Base-by-base conservation (phyloP, 2,888 invertebrate species). In the Pinctada fucata region DNA sequence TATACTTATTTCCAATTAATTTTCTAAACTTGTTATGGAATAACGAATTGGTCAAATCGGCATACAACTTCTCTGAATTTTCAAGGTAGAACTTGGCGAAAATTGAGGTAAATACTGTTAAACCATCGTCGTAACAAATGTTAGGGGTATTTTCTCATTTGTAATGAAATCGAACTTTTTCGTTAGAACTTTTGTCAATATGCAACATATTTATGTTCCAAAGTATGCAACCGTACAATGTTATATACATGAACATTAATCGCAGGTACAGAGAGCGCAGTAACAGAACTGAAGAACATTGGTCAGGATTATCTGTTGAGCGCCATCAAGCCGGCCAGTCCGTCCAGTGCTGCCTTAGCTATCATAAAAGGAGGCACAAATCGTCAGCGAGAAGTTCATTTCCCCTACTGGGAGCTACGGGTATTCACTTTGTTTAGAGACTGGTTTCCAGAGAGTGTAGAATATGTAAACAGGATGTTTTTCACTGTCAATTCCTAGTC, bases 181-280 rank as follows among this genome's bases (percentile, higher is more conserved):
- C 31, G 31, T 31, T 31, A 31, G 31, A 31, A 31, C 31, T 1
- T 31, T 31, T 31, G 31, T 31, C 31, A 31, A 31, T 31, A 31
- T 31, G 31, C 31, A 31, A 31, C 31, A 31, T 31, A 31, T 31
- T 31, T 31, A 31, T 31, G 31, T 31, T 31, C 31, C 31, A 31
- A 31, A 31, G 31, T 31, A 31, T 31, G 31, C 31, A 31, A 31
- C 31, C 31, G 31, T 31, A 31, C 31, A 31, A 0, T 31, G 31
- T 31, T 31, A 31, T 31, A 31, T 31, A 31, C 31, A 58, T 58
- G 58, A 10, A 58, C 58, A 58, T 10, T 58, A 58, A 58, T 58
- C 13, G 58, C 58, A 91, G 91, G 88, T n/a, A 91, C 91, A 64
- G 88, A 89, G 45, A 89, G 87, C 81, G 88, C 91, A 3, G 69